Base-by-base conservation (phyloP, 2,888 invertebrate genomes). In the Noctua janthe region DNA sequence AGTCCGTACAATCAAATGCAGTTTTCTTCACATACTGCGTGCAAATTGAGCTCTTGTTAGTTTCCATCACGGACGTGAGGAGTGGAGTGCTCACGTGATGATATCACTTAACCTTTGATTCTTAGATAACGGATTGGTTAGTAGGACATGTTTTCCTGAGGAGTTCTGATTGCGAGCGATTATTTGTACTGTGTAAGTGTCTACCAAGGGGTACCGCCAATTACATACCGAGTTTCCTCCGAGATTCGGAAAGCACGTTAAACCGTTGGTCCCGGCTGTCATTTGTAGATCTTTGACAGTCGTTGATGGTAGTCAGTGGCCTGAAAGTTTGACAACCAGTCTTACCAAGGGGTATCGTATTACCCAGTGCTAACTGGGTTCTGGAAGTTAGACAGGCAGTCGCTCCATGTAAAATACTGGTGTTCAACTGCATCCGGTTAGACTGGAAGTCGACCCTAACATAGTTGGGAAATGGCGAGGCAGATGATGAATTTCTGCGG, bases 61-160 rank as follows among this genome's bases (percentile, higher is more conserved):
- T 47, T 66, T 49, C 43, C 62, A 39, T 17, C 62, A 81, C 17
- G 71, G 35, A 20, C 17, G 15, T 15, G 23, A 7, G 49, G 11
- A 23, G 49, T 29, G 49, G 11, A 23, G 49, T 29, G n/a, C 11
- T 35, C 85, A 62, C 67, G 67, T 83, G 71, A 39, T 13, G 5
- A 17, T 35, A 35, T 0, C 43, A 75, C 23, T 81, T 85, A 72
- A 85, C 83, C 83, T 83, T 85, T 83, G 86, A 4, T 6, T 15
- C 64, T 29, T 0, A 29, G 83, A 85, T 83, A 83, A 17, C 11
- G 17, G 23, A 69, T 43, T 35, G 13, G 17, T 59, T 70, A 72
- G 47, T 70, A 23, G 67, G 29, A 67, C 81, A 51, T 81, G 69
- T 85, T 75, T 67, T 69, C 51, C 15, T 71, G 47, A 74, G 64